These are phyloP conservation scores for Uloborus diversus DNA, from an alignment of 1,140 invertebrate species.

Conservation along the genomic window DNA sequence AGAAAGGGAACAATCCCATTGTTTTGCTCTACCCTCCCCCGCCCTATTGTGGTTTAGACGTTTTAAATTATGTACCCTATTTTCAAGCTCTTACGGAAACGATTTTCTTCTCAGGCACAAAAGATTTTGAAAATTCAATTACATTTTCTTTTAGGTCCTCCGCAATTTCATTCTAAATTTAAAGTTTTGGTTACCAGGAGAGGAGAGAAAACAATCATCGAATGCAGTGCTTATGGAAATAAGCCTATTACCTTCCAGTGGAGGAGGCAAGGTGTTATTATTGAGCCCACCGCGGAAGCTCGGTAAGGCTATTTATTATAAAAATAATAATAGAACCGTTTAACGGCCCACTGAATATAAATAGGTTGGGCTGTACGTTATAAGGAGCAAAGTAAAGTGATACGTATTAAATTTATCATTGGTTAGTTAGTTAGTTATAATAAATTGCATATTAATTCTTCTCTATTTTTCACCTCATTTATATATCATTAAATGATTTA, in stretches of 20 bases:
- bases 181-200: constrained; percentile 51
- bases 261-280: constrained; percentile 76
- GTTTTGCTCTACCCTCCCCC: too few relatives aligned
- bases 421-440: too few relatives aligned
- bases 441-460: too few relatives aligned
- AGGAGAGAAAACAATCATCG: constrained; percentile 47
- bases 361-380: too few relatives aligned
- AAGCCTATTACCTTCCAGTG: constrained; percentile 78
- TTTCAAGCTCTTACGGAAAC: not conserved
- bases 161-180: constrained; percentile 59
- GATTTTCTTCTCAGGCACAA: not conserved
- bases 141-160: constrained; percentile 51
- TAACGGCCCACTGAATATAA: too few relatives aligned
- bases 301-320: constrained; percentile 42
- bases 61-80: not conserved
- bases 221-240: constrained; percentile 69
- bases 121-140: not conserved
- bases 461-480: too few relatives aligned
- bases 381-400: too few relatives aligned
- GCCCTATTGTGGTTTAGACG: too few relatives aligned
- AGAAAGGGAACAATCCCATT: too few relatives aligned
- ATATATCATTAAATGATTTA: too few relatives aligned
- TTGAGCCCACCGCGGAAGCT: constrained; percentile 61
- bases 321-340: too few relatives aligned
- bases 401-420: too few relatives aligned